Evolutionary conservation across 2,113 vertebrate species (phyloP), one percentile per base, ranked within the genome.

Genomic region (Sturnus vulgaris): DNA sequence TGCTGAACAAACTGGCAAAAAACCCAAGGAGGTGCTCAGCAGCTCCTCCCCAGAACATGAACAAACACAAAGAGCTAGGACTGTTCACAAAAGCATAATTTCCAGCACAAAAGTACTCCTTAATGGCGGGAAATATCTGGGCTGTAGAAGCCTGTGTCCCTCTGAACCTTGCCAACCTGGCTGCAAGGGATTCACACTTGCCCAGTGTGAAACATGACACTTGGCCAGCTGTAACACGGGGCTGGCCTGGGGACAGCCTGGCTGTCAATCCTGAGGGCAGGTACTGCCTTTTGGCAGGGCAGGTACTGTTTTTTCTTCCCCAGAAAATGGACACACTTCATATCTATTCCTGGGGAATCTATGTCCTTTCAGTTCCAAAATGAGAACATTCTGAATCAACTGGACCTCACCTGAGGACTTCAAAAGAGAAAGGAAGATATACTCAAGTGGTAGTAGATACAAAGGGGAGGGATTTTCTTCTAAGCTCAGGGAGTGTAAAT

Each of bases 1-100:
- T 2, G 21, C 1, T 0, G 4, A 76, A 76, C 25, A 77, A 90
- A 42, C 6, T 1, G 0, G 18, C 11, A 23, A 57, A 88, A 83
- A 25, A 3, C 3, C 18, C 40, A 33, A 16, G 0, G 1, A 1
- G 0, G 27, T 49, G 22, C 31, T n/a, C 31, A 5, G 8, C 21
- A 65, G 19, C 20, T 69, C 11, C 39, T 80, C 27, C 18, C 16
- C 28, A 68, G 9, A 76, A 9, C n/a, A 40, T 50, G 50, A 50
- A 55, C 40, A 71, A 70, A 44, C 3, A 3, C 27, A 49, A 73
- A 82, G 25, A 20, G 7, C 27, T 13, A 44, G 17, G 24, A 37
- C 23, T 86, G 9, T 42, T 52, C 1, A 2, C 28, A 84, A 81
- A 86, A 60, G 14, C 27, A 7, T 21, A 2, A 57, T 57, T 87